These are phyloP conservation scores for Onychostoma macrolepis DNA, from an alignment of 2,113 vertebrate species.

Conservation along the genomic window DNA sequence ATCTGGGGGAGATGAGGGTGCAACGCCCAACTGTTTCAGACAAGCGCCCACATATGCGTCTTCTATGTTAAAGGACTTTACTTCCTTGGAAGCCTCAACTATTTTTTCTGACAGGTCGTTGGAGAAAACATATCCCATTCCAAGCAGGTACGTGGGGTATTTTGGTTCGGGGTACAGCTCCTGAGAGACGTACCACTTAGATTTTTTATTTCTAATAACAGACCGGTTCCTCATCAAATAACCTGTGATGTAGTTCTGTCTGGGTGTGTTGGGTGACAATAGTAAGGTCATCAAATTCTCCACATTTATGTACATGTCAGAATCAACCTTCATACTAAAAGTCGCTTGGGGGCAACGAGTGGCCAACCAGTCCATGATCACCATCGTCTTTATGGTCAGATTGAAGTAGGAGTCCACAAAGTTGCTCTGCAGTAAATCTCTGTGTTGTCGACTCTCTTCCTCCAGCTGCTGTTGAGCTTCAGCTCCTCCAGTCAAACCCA, in stretches of 20 bases:
- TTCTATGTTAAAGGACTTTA: constrained; percentile 88
- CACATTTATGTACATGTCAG: constrained; percentile 93
- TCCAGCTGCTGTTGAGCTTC: constrained; percentile 47
- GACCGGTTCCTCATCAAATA: constrained; percentile 84
- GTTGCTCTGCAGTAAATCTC: constrained; percentile 79
- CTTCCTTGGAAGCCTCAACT: constrained; percentile 82
- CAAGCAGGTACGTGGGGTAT: constrained; percentile 89
- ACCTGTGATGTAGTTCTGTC: constrained; percentile 87
- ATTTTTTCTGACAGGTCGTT: constrained; percentile 87
- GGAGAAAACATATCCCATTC: constrained; percentile 95
- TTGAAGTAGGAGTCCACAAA: constrained; percentile 76
- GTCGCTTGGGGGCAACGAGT: constrained; percentile 73
- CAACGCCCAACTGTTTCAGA: constrained; percentile 66
- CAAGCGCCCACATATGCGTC: constrained; percentile 82
- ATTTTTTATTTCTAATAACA: constrained; percentile 81
- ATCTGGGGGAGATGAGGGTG: not conserved
- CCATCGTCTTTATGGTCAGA: constrained; percentile 80
- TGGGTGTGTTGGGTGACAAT: constrained; percentile 80
- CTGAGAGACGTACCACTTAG: constrained; percentile 93
- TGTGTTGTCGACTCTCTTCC: constrained; percentile 69
- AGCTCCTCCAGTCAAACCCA: constrained; percentile 53
- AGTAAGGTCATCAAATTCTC: constrained; percentile 90
- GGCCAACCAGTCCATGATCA: constrained; percentile 82
- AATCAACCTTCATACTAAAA: constrained; percentile 94
- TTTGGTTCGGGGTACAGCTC: constrained; percentile 82